Evolutionary conservation across 2,113 vertebrate genomes (phyloP).

Genomic region (Zapornia atra): DNA sequence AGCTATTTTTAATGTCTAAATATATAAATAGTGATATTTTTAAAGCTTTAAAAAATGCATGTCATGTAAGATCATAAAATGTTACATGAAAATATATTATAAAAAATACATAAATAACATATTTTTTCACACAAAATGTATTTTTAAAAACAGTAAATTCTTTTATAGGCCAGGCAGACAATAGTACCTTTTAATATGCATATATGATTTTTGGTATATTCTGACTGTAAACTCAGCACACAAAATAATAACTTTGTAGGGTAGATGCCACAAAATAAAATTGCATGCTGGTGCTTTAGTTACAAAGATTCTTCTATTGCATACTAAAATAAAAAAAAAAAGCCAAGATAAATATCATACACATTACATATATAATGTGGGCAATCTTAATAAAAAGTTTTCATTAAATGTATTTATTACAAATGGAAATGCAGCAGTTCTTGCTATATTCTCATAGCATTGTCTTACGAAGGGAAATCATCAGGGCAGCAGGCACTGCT

Average conservation of each 20-base stretch:
- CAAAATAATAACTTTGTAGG: background rate
- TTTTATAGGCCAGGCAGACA: background rate
- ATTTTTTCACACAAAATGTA: background rate
- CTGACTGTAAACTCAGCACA: background rate
- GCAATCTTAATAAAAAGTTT: background rate
- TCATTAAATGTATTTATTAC: background rate
- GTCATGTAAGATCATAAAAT: background rate
- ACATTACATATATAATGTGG: background rate
- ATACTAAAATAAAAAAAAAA: background rate
- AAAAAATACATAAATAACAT: background rate
- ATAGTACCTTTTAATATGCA: background rate
- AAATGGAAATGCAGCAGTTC: background rate
- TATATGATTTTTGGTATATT: background rate
- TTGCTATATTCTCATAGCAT: background rate
- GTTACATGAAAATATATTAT: background rate
- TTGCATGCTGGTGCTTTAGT: background rate
- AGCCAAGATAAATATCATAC: background rate
- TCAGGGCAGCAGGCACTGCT: background rate
- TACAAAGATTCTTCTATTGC: background rate
- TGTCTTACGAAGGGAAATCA: background rate
- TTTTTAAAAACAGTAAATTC: background rate
- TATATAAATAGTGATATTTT: background rate
- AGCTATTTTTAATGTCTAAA: background rate
- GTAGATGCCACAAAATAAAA: background rate
- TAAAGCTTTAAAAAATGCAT: background rate